Conservation (phyloP, 2,113 vertebrate genomes). For the Rhinolophus ferrumequinum region DNA sequence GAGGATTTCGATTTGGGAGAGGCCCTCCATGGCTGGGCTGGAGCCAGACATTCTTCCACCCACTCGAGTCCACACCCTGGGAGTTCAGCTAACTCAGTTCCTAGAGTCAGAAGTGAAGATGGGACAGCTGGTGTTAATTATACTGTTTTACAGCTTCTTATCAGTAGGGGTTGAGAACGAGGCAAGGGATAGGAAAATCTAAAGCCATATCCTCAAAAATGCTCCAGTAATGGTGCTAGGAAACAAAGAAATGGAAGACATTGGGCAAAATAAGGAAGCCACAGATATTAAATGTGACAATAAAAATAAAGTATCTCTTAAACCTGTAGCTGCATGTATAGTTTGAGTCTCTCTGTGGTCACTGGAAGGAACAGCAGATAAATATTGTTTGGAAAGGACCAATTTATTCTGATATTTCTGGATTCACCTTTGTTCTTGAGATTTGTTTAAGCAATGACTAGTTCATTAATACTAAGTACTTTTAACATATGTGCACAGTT, state of each 20-base stretch:
- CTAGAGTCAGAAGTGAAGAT: constrained; percentile 58
- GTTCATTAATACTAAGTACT: neutral
- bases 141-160: constrained; percentile 43
- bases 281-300: constrained; percentile 22
- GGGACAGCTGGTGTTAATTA: constrained; percentile 67
- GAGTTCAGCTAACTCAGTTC: constrained; percentile 43
- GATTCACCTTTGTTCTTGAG: neutral
- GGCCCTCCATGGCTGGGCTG: constrained; percentile 33
- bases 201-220: constrained; percentile 33
- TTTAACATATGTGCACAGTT: neutral
- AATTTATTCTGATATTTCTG: neutral
- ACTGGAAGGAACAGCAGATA: neutral
- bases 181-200: constrained; percentile 42
- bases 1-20: constrained; percentile 64
- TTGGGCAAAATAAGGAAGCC: constrained; percentile 32
- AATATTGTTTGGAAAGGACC: constrained; percentile 19
- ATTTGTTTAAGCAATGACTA: constrained; percentile 43
- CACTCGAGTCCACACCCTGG: constrained; percentile 68
- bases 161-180: constrained; percentile 45
- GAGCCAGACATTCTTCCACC: constrained; percentile 70
- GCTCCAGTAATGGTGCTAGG: neutral
- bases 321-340: constrained; percentile 1
- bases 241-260: constrained; percentile 62
- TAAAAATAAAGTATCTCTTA: constrained; percentile 1
- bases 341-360: constrained; percentile 14